Percentiles rank a stretch among this genome's conserved stretches.
These are phyloP conservation scores for Nerophis ophidion DNA, from an alignment of 2,113 vertebrate species.

Conservation along the genomic window DNA sequence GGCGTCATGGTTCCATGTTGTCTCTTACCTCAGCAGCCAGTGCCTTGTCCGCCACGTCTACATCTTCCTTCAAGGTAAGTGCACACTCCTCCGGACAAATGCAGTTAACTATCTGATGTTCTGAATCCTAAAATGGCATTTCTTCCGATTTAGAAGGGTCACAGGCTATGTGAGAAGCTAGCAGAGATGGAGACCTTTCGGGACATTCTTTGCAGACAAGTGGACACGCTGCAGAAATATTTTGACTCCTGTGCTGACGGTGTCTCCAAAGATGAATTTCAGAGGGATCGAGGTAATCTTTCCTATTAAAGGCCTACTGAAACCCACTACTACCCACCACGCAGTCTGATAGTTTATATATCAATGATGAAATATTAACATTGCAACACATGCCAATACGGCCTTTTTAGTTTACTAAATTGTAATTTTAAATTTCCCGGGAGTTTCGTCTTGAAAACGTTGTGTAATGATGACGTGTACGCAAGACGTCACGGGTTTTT, in stretches of 20 bases:
- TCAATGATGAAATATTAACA: too few relatives aligned
- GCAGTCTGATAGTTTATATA: too few relatives aligned
- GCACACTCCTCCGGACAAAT: not conserved
- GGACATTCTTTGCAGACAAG: slow-evolving; percentile 83
- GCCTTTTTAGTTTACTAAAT: too few relatives aligned
- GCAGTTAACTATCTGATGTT: not conserved
- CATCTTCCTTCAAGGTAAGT: slow-evolving; percentile 94
- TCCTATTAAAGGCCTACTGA: too few relatives aligned
- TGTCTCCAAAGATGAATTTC: slow-evolving; percentile 91
- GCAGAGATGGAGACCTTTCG: slow-evolving; percentile 99
- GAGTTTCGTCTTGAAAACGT: too few relatives aligned
- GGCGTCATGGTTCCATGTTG: slow-evolving; percentile 94
- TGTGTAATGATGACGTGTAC: too few relatives aligned
- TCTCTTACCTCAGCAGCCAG: slow-evolving; percentile 95
- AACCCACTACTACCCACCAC: too few relatives aligned
- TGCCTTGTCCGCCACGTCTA: slow-evolving; percentile 91
- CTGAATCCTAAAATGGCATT: not conserved
- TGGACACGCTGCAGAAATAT: slow-evolving; percentile 75
- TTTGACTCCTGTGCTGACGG: slow-evolving; percentile 81
- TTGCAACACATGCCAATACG: too few relatives aligned
- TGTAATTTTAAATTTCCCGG: too few relatives aligned
- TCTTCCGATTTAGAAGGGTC: slow-evolving; percentile 79
- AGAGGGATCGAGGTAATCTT: slow-evolving; percentile 86
- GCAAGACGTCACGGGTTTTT: too few relatives aligned
- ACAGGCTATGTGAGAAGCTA: slow-evolving; percentile 92